Evolutionary conservation across 2,888 invertebrate genomes (phyloP), one percentile per base, ranked within the genome.

Genomic region (Amiota mariae): DNA sequence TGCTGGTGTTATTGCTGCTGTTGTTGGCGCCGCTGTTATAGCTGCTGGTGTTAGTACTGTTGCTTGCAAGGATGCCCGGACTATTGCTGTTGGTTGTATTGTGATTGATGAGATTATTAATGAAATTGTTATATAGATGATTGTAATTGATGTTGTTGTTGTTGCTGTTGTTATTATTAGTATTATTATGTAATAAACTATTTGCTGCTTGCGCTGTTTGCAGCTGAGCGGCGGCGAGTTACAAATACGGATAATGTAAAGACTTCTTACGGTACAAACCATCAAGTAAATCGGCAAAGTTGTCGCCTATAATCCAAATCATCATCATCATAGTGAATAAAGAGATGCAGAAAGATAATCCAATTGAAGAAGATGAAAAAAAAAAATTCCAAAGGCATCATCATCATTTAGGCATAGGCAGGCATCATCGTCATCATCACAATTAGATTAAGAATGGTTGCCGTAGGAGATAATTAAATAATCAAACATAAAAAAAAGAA

Each of bases 161-260:
- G 72, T 67, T 73, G 72, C 63, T 78, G 59, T 49, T 75, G 74
- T 4, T 74, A 74, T 48, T 76, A 75, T 12, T 56, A 70, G 46
- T 72, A 72, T n/a, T 72, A 72, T 72, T 66, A 66, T 64, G 56
- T 76, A 63, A 12, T 75, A 71, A 36, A 36, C 36, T 36, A 36
- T 36, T 10, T 79, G 61, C 8, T 80, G 68, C 9, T 75, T 48
- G 13, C 15, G 51, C 51, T 49, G 54, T 72, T 81, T 82, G 84
- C 68, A 73, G 70, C 82, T 84, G 82, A 77, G 83, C 72, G 81
- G 83, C 79, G 87, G 84, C 81, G 83, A 89, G 89, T 90, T 89
- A 89, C 90, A 89, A 90, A 77, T 89, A 90, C 48, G 90, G 90
- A 88, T 90, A 90, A 77, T 89, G 89, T 81, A 89, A 90, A 59